Conservation (phyloP, 2,888 invertebrate genomes). For the Zootermopsis nevadensis region DNA sequence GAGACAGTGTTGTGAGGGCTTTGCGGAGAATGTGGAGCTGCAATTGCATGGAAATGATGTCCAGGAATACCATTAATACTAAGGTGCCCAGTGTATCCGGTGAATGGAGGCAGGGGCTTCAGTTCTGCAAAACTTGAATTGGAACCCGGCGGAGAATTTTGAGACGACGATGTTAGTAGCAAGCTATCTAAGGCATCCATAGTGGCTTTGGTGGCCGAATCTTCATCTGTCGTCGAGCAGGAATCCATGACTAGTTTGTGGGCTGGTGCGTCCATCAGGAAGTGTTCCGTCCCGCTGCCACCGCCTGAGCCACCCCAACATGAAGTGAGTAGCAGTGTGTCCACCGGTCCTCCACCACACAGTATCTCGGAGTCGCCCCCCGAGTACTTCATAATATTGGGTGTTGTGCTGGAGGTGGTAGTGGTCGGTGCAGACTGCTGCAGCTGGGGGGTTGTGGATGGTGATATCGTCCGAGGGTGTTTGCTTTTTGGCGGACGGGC, state of each 20-base stretch:
- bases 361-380: conserved; percentile 58
- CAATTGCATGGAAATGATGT: conserved; percentile 88
- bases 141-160: conserved; percentile 53
- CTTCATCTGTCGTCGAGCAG: conserved; percentile 49
- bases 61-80: conserved; percentile 90
- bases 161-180: conserved; percentile 66
- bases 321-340: conserved; percentile 77
- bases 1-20: conserved; percentile 58
- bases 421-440: conserved; percentile 27
- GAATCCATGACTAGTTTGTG: conserved; percentile 58
- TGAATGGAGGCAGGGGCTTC: conserved; percentile 88
- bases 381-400: conserved; percentile 57
- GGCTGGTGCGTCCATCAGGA: conserved; percentile 54
- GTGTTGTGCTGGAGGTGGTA: conserved; percentile 42
- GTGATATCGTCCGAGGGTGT: conserved; percentile 23
- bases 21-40: conserved; percentile 62
- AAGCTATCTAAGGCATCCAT: conserved; percentile 79
- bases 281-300: conserved; percentile 63
- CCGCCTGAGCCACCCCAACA: conserved; percentile 73
- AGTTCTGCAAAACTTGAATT: conserved; percentile 81
- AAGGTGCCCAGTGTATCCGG: conserved; percentile 85
- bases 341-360: conserved; percentile 63
- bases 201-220: conserved; percentile 62
- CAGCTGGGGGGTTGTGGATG: conserved; percentile 37
- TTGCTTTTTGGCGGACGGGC: conserved; percentile 51